phyloP scores from a whole-genome alignment of 2,888 invertebrate genomes.

The Lithophane socia region DNA sequence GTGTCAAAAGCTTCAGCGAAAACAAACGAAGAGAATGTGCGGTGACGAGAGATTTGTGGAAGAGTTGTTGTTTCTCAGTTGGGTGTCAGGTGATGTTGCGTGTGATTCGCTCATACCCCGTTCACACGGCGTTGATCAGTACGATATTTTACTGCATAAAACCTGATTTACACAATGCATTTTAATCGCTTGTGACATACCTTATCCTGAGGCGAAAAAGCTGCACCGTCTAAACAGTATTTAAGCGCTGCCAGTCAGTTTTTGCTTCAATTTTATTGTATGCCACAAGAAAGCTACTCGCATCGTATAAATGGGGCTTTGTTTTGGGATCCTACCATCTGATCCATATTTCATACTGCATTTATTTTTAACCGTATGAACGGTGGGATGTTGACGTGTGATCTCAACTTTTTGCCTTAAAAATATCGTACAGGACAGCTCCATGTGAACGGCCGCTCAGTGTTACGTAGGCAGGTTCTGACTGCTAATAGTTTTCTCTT shows the following conservation, averaged over 20 bases:
- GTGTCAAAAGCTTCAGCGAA: constrained; percentile 62
- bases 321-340: constrained; percentile 9
- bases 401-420: not conserved
- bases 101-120: constrained; percentile 39
- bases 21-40: constrained; percentile 62
- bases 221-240: not conserved
- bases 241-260: not conserved
- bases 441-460: constrained; percentile 16
- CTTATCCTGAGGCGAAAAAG: not conserved
- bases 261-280: not conserved
- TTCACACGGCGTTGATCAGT: not conserved
- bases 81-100: constrained; percentile 46
- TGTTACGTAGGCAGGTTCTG: constrained; percentile 41
- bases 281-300: not conserved
- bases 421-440: constrained; percentile 6
- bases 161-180: not conserved
- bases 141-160: constrained; percentile 7
- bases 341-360: not conserved
- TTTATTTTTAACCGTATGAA: not conserved
- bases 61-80: constrained; percentile 53
- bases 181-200: not conserved
- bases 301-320: not conserved
- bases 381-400: not conserved
- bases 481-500: constrained; percentile 48
- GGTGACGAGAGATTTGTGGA: constrained; percentile 60